A percentile compares a stretch with the other conserved stretches of the same genome.
Evolutionary conservation across 2,797 vertebrate genomes (phyloP).

Genomic region (Pogoniulus pusillus): DNA sequence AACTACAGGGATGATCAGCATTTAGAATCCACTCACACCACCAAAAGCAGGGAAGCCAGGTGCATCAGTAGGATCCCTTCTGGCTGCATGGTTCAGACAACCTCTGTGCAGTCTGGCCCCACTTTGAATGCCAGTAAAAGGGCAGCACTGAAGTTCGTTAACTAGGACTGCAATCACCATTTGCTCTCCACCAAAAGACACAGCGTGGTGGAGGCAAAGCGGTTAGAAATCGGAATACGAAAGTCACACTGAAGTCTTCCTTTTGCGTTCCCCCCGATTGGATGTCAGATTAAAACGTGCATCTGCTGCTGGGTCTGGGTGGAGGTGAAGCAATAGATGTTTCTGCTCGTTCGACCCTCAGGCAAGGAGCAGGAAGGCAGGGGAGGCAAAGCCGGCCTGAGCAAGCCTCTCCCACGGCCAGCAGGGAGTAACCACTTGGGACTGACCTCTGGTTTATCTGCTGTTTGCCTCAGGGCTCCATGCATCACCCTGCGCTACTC

Average conservation of each 20-base stretch:
- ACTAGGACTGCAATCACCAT: neutral
- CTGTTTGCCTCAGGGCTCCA: neutral
- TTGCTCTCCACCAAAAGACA: neutral
- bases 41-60: neutral
- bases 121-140: neutral
- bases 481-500: neutral
- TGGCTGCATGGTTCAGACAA: neutral
- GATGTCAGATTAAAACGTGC: neutral
- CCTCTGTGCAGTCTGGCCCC: neutral
- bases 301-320: neutral
- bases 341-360: neutral
- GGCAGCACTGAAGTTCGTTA: neutral
- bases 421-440: fast-evolving
- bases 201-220: fast-evolving
- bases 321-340: neutral
- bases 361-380: neutral
- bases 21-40: neutral
- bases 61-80: fast-evolving
- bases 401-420: fast-evolving
- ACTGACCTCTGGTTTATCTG: neutral
- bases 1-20: neutral
- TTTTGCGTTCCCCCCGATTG: neutral
- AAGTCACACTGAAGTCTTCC: neutral
- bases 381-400: neutral
- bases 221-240: neutral